A percentile compares a stretch with the other conserved stretches of the same genome.
Conservation (phyloP, 2,888 invertebrate genomes). For the Athalia rosae region DNA sequence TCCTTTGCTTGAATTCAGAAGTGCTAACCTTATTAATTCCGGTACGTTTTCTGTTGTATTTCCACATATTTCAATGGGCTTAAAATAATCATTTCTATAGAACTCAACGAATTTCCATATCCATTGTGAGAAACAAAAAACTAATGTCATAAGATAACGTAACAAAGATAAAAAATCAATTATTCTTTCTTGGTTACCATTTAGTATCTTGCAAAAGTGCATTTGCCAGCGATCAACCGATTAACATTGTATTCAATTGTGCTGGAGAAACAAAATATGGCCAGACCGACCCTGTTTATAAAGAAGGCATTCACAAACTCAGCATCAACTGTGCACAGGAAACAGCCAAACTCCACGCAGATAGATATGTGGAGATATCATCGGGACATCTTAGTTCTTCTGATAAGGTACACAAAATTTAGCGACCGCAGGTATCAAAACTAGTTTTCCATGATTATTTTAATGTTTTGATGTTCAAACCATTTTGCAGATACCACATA, state of each 20-base stretch:
- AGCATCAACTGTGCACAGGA: slow-evolving; percentile 89
- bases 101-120: neutral
- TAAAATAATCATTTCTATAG: neutral
- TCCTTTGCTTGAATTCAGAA: slow-evolving; percentile 89
- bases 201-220: slow-evolving; percentile 88
- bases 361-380: slow-evolving; percentile 88
- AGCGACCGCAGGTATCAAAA: neutral
- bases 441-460: neutral
- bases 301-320: slow-evolving; percentile 90
- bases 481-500: slow-evolving; percentile 77
- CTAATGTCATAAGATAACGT: too few species aligned
- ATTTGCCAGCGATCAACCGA: slow-evolving; percentile 79
- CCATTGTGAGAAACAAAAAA: too few species aligned
- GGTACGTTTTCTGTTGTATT: slow-evolving; percentile 77
- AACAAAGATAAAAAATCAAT: neutral
- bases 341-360: slow-evolving; percentile 82
- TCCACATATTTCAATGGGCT: neutral
- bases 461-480: neutral
- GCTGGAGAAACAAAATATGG: slow-evolving; percentile 93
- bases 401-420: slow-evolving; percentile 79
- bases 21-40: slow-evolving; percentile 92
- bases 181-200: slow-evolving; percentile 50
- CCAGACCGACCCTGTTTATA: slow-evolving; percentile 92
- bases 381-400: slow-evolving; percentile 87
- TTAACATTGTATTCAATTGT: slow-evolving; percentile 91